These are phyloP conservation scores for Amorpha juglandis DNA, from an alignment of 2,888 invertebrate genomes.

Conservation along the genomic window DNA sequence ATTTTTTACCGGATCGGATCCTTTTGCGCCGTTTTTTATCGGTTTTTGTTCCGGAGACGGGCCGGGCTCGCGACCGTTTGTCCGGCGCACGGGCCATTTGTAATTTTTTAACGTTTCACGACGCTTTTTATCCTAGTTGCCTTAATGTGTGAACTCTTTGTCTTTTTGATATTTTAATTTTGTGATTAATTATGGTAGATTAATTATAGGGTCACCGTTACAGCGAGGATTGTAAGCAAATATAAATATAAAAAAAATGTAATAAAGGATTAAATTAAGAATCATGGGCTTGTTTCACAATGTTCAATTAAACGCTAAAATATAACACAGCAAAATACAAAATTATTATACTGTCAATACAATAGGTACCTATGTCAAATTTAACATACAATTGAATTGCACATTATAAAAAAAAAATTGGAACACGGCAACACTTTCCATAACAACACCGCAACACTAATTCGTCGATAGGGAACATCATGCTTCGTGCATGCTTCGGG, in stretches of 20 bases:
- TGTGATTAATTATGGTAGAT: constrained; percentile 55
- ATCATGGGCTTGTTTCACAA: too few species aligned
- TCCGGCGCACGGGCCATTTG: constrained; percentile 71
- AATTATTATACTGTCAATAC: too few species aligned
- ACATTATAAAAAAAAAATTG: too few species aligned
- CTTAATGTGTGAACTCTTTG: constrained; percentile 65
- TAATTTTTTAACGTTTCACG: constrained; percentile 72
- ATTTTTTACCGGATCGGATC: constrained; percentile 83
- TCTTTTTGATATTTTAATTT: constrained; percentile 64
- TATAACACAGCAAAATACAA: too few species aligned
- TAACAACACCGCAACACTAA: neutral
- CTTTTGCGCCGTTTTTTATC: constrained; percentile 80
- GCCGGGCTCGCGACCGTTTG: constrained; percentile 54
- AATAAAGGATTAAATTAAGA: too few species aligned
- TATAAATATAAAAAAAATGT: neutral
- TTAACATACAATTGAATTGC: too few species aligned
- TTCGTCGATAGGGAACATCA: constrained; percentile 15
- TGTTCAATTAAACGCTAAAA: too few species aligned
- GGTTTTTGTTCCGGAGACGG: constrained; percentile 83
- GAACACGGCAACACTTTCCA: neutral
- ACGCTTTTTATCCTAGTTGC: constrained; percentile 62
- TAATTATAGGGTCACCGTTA: neutral
- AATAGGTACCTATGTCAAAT: too few species aligned
- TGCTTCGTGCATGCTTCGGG: neutral
- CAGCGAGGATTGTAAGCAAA: neutral